Percentiles rank a stretch among this genome's conserved stretches.
These are phyloP conservation scores for Orius laevigatus DNA, from an alignment of 1,140 invertebrate genomes.

Conservation along the genomic window DNA sequence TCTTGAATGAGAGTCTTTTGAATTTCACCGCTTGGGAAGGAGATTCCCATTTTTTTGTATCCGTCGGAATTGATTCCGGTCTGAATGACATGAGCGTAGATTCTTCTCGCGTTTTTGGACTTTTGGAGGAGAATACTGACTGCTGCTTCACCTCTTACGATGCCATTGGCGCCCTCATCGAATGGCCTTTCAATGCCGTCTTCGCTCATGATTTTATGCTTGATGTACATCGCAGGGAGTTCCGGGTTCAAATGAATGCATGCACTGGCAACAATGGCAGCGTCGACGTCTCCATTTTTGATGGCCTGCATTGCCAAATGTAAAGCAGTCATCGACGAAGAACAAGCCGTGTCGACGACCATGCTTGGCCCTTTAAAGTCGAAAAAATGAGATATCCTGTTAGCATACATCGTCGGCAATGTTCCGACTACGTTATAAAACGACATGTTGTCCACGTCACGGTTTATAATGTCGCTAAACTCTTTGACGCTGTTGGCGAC, in stretches of 20 bases:
- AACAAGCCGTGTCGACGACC: slow-evolving; percentile 88
- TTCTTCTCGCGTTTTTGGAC: slow-evolving; percentile 48
- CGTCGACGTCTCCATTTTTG: slow-evolving; percentile 67
- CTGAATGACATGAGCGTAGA: slow-evolving; percentile 74
- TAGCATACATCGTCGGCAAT: slow-evolving; percentile 86
- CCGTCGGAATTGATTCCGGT: slow-evolving; percentile 81
- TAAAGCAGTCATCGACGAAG: slow-evolving; percentile 75
- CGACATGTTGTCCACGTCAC: slow-evolving; percentile 55
- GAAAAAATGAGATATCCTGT: slow-evolving; percentile 87
- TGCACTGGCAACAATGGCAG: slow-evolving; percentile 78
- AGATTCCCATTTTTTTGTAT: slow-evolving; percentile 76
- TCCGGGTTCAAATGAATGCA: slow-evolving; percentile 66
- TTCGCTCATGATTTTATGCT: slow-evolving; percentile 72
- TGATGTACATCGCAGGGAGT: slow-evolving; percentile 77
- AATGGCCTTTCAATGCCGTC: slow-evolving; percentile 84
- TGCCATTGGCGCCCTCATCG: slow-evolving; percentile 63
- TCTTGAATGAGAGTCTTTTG: slow-evolving; percentile 75
- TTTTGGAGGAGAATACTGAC: slow-evolving; percentile 71
- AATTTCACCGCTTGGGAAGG: slow-evolving; percentile 72
- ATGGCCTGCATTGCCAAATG: slow-evolving; percentile 77
- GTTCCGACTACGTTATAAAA: slow-evolving; percentile 89
- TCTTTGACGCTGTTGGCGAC: slow-evolving; percentile 77
- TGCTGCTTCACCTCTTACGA: slow-evolving; percentile 78
- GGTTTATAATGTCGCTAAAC: slow-evolving; percentile 63
- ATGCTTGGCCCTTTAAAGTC: slow-evolving; percentile 85